Evolutionary conservation across 1,140 invertebrate species (phyloP).

Genomic region (Holotrichia oblita): DNA sequence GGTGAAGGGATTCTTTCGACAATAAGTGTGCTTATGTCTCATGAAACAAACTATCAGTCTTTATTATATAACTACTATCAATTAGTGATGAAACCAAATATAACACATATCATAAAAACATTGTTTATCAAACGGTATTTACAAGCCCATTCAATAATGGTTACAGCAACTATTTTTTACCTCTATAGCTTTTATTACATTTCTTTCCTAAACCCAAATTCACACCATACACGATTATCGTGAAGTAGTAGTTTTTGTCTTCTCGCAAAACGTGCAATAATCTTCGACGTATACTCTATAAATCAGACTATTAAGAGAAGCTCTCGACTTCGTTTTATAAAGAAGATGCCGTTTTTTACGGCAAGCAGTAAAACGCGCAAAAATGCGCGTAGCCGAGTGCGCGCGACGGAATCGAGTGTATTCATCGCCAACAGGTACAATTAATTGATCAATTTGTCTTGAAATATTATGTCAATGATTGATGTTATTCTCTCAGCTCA

Average conservation of each 20-base stretch:
- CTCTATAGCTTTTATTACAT: background rate
- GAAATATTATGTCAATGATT: conserved; percentile 46
- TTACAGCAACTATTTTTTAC: no score
- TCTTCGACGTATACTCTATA: conserved; percentile 14
- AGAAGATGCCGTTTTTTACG: conserved; percentile 17
- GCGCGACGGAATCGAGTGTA: conserved; percentile 8
- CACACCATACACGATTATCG: background rate
- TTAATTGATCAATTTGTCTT: conserved; percentile 48
- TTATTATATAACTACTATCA: no score
- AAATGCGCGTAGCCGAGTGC: background rate
- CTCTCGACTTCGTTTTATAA: conserved; percentile 1
- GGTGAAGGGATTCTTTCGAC: no score
- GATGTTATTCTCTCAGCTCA: conserved; percentile 37
- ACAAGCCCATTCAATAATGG: no score
- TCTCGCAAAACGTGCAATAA: conserved; percentile 4
- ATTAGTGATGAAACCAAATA: no score
- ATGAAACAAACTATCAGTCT: no score
- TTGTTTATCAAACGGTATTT: no score
- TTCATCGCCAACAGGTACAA: conserved; percentile 27
- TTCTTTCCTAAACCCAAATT: background rate
- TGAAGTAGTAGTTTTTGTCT: background rate
- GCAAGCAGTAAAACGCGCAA: conserved; percentile 11
- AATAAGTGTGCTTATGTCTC: no score
- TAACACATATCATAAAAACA: no score
- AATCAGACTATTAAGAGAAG: conserved; percentile 23